Percentiles rank a stretch among this genome's conserved stretches.
Conservation (phyloP, 1,140 invertebrate species). For the Cheumatopsyche charites region DNA sequence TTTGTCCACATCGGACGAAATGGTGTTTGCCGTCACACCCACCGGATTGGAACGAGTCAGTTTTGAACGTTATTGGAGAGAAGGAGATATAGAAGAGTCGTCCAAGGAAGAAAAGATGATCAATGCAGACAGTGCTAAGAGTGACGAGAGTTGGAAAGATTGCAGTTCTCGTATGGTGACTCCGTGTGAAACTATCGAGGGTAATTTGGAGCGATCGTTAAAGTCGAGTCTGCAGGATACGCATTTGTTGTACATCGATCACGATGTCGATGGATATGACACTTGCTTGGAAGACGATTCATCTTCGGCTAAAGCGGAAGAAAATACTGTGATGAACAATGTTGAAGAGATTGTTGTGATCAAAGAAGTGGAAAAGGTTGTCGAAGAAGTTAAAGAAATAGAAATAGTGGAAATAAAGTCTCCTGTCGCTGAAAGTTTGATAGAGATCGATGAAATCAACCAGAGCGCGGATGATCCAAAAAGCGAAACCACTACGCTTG, state of each 20-base stretch:
- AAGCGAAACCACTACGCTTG: constrained; percentile 51
- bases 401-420: no score
- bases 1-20: constrained; percentile 61
- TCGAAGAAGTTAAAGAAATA: background rate
- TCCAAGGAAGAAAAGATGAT: constrained; percentile 49
- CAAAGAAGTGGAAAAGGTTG: background rate
- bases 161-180: constrained; percentile 47
- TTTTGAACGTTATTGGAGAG: constrained; percentile 60
- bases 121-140: constrained; percentile 54
- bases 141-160: constrained; percentile 58
- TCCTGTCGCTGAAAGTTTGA: background rate
- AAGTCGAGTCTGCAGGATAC: constrained; percentile 41
- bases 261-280: constrained; percentile 61
- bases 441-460: constrained; percentile 7
- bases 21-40: constrained; percentile 61
- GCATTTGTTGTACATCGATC: constrained; percentile 54
- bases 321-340: constrained; percentile 53
- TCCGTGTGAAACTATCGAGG: constrained; percentile 37
- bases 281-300: constrained; percentile 60
- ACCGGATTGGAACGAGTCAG: constrained; percentile 60
- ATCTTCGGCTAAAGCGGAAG: constrained; percentile 56
- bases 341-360: constrained; percentile 7
- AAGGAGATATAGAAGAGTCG: constrained; percentile 37
- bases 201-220: constrained; percentile 34
- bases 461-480: constrained; percentile 54